A percentile compares a stretch with the other conserved stretches of the same genome.
These are phyloP conservation scores for Machimus rusticus DNA, from an alignment of 2,888 invertebrate species.

Conservation along the genomic window DNA sequence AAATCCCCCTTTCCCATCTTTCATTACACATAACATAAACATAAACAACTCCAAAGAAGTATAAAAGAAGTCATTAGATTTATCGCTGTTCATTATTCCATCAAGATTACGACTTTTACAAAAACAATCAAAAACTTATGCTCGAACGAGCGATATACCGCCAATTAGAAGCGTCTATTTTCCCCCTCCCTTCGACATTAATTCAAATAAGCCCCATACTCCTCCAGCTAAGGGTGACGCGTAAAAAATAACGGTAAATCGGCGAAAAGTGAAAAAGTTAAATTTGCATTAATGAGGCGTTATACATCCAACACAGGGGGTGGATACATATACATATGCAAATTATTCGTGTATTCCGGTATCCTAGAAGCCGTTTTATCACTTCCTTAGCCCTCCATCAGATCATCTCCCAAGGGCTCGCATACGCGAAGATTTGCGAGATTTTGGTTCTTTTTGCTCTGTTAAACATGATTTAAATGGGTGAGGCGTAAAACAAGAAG, in stretches of 20 bases:
- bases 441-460: background rate
- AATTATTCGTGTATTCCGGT: background rate
- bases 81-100: background rate
- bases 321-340: background rate
- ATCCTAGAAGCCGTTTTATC: constrained; percentile 7
- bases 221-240: background rate
- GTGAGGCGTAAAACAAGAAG: background rate
- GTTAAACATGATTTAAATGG: constrained; percentile 4
- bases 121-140: background rate
- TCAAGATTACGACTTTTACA: background rate
- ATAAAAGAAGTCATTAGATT: background rate
- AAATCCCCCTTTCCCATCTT: background rate
- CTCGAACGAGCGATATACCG: background rate
- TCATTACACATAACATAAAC: background rate
- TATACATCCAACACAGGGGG: background rate
- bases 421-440: background rate
- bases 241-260: background rate
- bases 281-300: constrained; percentile 18
- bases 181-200: background rate
- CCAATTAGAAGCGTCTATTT: background rate
- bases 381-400: background rate
- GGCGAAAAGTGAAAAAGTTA: background rate
- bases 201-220: background rate
- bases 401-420: background rate
- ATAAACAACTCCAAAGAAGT: background rate